Evolutionary conservation across 2,888 invertebrate genomes (phyloP), one percentile per base, ranked within the genome.

Genomic region (Perithous albicinctus): DNA sequence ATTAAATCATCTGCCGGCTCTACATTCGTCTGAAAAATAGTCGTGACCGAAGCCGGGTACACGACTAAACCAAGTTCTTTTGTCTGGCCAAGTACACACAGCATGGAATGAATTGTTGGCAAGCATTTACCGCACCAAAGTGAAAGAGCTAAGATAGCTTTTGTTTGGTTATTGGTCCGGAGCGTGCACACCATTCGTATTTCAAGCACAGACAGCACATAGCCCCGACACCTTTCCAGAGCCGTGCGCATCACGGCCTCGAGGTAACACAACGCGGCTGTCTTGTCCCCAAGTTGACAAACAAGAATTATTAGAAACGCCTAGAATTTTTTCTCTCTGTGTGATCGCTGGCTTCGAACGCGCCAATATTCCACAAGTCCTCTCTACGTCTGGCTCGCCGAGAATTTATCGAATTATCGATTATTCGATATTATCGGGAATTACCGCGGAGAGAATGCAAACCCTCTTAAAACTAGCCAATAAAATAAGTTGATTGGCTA

Each of bases 101-200:
- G 29, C 32, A 15, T 18, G 10, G 48, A 20, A 15, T 38, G 64
- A 43, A 74, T 75, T 79, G 72, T 80, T 43, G 66, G 35, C n/a
- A 35, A 66, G 70, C 56, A 66, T 76, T 66, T 72, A 59, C 66
- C 35, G 41, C 43, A 32, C 23, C 29, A 80, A 35, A 26, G 18
- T 72, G 32, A 70, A 76, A 48, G 70, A 66, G 64, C 69, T 70
- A 61, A 80, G 73, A 77, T 67, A 56, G 51, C 77, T 73, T 77
- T 77, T 81, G 67, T 77, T 67, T 67, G 69, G 67, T 81, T 29
- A 77, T 73, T 61, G 64, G 35, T 59, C 67, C 35, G 23, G 56
- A 32, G 20, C 67, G 72, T 63, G 67, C 48, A 20, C 51, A 26
- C 61, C 29, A 73, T 77, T 81, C 77, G 41, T 72, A 72, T 59